A percentile compares a stretch with the other conserved stretches of the same genome.
These are phyloP conservation scores for Drosophila fungiperda DNA, from an alignment of 2,888 invertebrate genomes.

Conservation along the genomic window DNA sequence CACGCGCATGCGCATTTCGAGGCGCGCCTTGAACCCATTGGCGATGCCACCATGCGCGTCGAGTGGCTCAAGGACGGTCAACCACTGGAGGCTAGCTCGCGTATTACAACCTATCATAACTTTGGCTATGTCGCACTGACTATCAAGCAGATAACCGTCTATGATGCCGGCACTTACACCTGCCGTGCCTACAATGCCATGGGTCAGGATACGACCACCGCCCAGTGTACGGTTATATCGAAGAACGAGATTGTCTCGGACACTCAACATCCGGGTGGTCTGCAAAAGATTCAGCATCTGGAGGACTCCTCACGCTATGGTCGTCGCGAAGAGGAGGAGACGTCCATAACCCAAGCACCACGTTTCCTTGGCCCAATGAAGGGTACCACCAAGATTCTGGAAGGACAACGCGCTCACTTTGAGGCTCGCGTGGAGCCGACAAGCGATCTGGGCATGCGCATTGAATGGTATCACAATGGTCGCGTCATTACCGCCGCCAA, in stretches of 20 bases:
- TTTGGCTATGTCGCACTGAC: slow-evolving; percentile 98
- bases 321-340: slow-evolving; percentile 90
- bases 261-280: slow-evolving; percentile 95
- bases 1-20: slow-evolving; percentile 98
- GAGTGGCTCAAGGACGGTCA: slow-evolving; percentile 97
- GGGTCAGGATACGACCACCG: slow-evolving; percentile 93
- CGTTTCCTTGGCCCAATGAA: slow-evolving; percentile 95
- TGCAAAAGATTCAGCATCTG: slow-evolving; percentile 95
- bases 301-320: slow-evolving; percentile 93
- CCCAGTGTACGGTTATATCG: slow-evolving; percentile 93
- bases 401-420: slow-evolving; percentile 97
- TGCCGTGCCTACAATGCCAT: slow-evolving; percentile 94
- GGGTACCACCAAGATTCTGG: slow-evolving; percentile 96
- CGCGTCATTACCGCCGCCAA: slow-evolving; percentile 94
- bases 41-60: slow-evolving; percentile 94
- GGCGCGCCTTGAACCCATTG: slow-evolving; percentile 96
- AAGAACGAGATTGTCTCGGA: slow-evolving; percentile 95
- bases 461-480: slow-evolving; percentile 99
- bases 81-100: slow-evolving; percentile 95
- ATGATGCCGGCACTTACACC: slow-evolving; percentile 95
- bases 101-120: slow-evolving; percentile 96
- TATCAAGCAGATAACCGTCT: slow-evolving; percentile 94
- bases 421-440: slow-evolving; percentile 98
- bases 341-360: slow-evolving; percentile 91
- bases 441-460: slow-evolving; percentile 95